Base-by-base conservation (phyloP, 2,113 vertebrate genomes). In the Pampusana beccarii region DNA sequence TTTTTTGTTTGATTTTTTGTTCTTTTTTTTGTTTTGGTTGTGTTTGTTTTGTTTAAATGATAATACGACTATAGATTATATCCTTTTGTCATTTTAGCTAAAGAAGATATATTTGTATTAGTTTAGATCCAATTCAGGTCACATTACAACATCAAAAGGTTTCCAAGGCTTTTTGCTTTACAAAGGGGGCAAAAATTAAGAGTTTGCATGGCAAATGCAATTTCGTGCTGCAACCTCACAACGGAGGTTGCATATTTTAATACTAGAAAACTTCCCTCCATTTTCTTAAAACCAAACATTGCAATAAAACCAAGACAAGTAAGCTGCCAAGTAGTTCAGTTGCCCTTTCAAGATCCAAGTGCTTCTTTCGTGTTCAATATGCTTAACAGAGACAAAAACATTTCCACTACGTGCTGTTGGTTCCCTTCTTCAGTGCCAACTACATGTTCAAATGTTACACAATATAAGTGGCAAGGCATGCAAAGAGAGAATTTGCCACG, bases 1-100 rank as follows among this genome's bases (percentile, higher is more conserved):
- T 8, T n/a, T 13, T 0, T 26, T 10, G 6, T 17, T 0, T 9
- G 13, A 10, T 26, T 12, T 53, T 56, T 48, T 44, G 56, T 34
- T 14, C 2, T 57, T 75, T 42, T 44, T 44, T 44, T 8, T 6
- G 42, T 44, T 44, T 44, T 44, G 42, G 42, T 44, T 44, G 42
- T 44, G 42, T 44, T 44, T 44, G 42, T 44, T 44, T 44, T 44
- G 42, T 16, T 57, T 5, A 82, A 25, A 81, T 29, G 13, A 16
- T 36, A 64, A 36, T 26, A 60, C 42, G 8, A 73, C 40, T 53
- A 56, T 2, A 31, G 25, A 72, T 65, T 53, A 50, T 21, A 54
- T 36, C 8, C 4, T 66, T 80, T n/a, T 23, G 7, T 74, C n/a
- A 23, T 73, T 80, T 62, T 36, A 88, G 56, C 36, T 62, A 29